Evolutionary conservation across 2,797 vertebrate species (phyloP).

Genomic region (Taenioides sp.): DNA sequence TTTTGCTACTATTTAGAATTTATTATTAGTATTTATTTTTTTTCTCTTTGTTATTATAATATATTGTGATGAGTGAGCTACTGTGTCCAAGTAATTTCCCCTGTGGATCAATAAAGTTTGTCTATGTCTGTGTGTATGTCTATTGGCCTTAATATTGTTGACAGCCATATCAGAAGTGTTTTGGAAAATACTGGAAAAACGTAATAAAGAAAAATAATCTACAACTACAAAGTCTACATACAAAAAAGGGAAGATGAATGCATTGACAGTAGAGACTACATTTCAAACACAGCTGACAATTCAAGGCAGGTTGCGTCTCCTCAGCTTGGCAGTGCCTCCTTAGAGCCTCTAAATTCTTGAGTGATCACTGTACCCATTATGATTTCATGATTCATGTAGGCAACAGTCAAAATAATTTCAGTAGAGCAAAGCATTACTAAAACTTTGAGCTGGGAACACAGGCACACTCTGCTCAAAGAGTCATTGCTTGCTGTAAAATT

Average conservation of each 20-base stretch:
- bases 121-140: no score
- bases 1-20: no score
- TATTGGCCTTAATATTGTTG: background rate
- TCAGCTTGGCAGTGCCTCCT: slow-evolving; percentile 15
- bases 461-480: slow-evolving; percentile 34
- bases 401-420: slow-evolving; percentile 40
- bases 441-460: slow-evolving; percentile 50
- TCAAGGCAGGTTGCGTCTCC: slow-evolving; percentile 9
- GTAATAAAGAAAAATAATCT: background rate
- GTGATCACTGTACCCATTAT: slow-evolving; percentile 42
- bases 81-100: no score
- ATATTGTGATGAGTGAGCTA: no score
- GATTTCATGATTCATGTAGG: slow-evolving; percentile 50
- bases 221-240: background rate
- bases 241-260: background rate
- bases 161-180: background rate
- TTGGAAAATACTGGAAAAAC: background rate
- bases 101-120: no score
- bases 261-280: background rate
- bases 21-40: no score
- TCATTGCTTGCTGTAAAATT: slow-evolving; percentile 58
- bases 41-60: no score
- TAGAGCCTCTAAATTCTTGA: slow-evolving; percentile 35
- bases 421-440: slow-evolving; percentile 49
- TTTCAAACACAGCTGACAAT: slow-evolving; percentile 7